phyloP scores from a whole-genome alignment of 2,797 vertebrate species.

The Jordanella pulchra region DNA sequence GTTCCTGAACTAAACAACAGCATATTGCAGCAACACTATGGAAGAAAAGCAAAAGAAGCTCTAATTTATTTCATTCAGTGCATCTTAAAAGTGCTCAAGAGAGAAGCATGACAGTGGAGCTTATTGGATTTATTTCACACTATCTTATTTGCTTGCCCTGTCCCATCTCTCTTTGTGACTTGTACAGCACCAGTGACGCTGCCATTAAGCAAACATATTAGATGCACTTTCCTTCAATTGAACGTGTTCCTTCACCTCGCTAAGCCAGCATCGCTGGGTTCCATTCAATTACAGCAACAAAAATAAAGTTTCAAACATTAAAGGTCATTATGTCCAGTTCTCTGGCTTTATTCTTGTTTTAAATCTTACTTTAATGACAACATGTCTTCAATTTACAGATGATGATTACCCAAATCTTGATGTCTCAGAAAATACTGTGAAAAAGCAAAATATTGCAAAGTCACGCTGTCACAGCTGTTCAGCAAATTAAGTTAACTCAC shows the following conservation, averaged over 20 bases:
- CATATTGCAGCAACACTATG: constrained; percentile 39
- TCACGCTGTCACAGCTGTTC: no score
- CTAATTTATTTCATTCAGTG: constrained; percentile 72
- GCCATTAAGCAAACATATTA: constrained; percentile 68
- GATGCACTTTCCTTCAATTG: constrained; percentile 58
- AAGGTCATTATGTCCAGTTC: not conserved
- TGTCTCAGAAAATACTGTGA: no score
- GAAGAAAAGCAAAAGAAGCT: constrained; percentile 59
- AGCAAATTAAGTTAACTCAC: no score
- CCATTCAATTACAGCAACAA: constrained; percentile 24
- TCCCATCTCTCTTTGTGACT: constrained; percentile 25
- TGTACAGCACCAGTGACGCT: constrained; percentile 43
- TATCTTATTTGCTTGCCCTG: constrained; percentile 46
- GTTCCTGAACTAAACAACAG: constrained; percentile 27
- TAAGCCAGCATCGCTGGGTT: constrained; percentile 34
- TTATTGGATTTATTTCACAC: constrained; percentile 77
- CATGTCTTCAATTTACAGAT: not conserved
- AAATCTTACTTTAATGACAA: not conserved
- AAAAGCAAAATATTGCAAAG: no score
- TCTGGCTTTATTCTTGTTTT: not conserved
- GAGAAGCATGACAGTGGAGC: constrained; percentile 72
- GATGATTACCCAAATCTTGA: no score
- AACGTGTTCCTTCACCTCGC: constrained; percentile 41
- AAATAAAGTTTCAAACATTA: constrained; percentile 1
- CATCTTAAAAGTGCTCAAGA: constrained; percentile 70